Conservation (phyloP, 2,113 vertebrate genomes). For the Shinisaurus crocodilurus region DNA sequence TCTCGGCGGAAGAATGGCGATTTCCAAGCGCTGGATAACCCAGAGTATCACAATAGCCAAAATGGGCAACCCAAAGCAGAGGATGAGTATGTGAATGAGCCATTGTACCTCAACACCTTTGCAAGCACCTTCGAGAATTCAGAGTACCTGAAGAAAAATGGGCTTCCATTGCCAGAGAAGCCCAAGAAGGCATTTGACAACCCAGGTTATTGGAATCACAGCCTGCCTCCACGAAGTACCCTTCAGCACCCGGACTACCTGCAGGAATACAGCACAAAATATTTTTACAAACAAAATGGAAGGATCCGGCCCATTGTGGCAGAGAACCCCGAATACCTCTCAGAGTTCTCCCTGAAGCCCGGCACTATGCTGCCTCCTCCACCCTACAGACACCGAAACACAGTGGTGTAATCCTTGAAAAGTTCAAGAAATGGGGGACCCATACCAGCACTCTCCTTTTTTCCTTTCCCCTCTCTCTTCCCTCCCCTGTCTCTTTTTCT, state of each 20-base stretch:
- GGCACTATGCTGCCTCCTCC: constrained; percentile 93
- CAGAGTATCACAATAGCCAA: constrained; percentile 89
- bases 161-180: constrained; percentile 85
- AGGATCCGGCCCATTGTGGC: constrained; percentile 90
- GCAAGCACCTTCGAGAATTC: constrained; percentile 81
- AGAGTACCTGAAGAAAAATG: constrained; percentile 88
- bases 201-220: constrained; percentile 98
- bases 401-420: constrained; percentile 87
- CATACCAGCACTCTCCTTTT: constrained; percentile 51
- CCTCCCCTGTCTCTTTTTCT: constrained; percentile 66
- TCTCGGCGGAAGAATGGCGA: constrained; percentile 91
- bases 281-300: constrained; percentile 97
- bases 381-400: constrained; percentile 97
- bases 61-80: constrained; percentile 86
- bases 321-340: constrained; percentile 96
- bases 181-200: constrained; percentile 97
- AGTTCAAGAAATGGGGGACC: constrained; percentile 52
- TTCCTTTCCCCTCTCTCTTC: constrained; percentile 22
- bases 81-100: constrained; percentile 93
- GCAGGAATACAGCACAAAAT: constrained; percentile 91
- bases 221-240: constrained; percentile 88
- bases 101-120: constrained; percentile 95
- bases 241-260: constrained; percentile 90
- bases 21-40: constrained; percentile 92
- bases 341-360: constrained; percentile 92